Evolutionary conservation across 37 sponge, comb jelly and placozoan species (phyloP).

Genomic region (Crambe crambe): DNA sequence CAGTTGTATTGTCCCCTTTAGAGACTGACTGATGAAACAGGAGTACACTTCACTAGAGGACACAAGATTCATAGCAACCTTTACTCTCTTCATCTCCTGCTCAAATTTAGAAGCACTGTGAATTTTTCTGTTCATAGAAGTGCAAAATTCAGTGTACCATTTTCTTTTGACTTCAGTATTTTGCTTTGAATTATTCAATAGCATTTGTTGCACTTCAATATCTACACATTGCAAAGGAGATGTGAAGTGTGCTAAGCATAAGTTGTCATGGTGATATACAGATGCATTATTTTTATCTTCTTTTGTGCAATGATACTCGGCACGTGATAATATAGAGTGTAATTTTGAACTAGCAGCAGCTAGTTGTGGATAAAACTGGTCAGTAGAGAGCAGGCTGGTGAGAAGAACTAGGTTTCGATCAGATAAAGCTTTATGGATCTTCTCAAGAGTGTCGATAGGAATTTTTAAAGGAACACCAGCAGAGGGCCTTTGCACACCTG

Average conservation of each 20-base stretch:
- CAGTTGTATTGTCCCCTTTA: constrained; percentile 3
- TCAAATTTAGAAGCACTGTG: constrained; percentile 51
- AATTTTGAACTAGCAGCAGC: constrained; percentile 11
- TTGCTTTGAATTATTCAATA: neutral
- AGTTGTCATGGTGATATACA: constrained; percentile 36
- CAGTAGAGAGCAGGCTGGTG: constrained; percentile 9
- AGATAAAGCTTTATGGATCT: neutral
- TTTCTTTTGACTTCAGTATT: neutral
- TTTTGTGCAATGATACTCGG: constrained; percentile 44
- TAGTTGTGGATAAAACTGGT: constrained; percentile 51
- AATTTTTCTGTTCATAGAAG: constrained; percentile 11
- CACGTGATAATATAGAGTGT: neutral
- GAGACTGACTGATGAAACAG: neutral
- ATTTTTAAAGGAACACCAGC: neutral
- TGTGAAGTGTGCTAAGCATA: constrained; percentile 59
- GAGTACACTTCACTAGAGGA: constrained; percentile 17
- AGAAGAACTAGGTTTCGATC: neutral
- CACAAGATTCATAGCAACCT: constrained; percentile 12
- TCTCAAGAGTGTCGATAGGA: neutral
- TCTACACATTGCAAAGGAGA: constrained; percentile 75
- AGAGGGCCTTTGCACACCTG: neutral
- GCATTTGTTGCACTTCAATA: constrained; percentile 51
- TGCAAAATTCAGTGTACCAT: constrained; percentile 6
- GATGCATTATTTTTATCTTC: constrained; percentile 9
- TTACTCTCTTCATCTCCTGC: constrained; percentile 1